phyloP scores from a whole-genome alignment of 2,888 invertebrate species.

The Philonicus albiceps region DNA sequence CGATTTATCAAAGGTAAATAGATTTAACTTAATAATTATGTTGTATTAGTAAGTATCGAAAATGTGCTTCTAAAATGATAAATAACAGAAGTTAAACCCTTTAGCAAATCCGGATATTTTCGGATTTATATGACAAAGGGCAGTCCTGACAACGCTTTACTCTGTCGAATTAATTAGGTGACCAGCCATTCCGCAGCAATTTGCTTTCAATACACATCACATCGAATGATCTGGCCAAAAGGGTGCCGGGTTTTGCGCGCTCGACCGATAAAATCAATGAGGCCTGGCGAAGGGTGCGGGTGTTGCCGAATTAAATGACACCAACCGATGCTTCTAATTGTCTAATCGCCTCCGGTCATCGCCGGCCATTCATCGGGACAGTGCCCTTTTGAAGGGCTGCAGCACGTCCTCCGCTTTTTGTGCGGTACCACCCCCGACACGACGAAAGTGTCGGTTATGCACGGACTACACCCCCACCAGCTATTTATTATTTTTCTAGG shows the following conservation, averaged over 20 bases:
- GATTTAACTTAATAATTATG: too few relatives aligned
- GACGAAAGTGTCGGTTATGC: background rate
- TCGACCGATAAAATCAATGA: background rate
- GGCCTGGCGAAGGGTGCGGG: background rate
- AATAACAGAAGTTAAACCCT: background rate
- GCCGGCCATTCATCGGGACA: background rate
- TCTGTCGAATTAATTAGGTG: constrained; percentile 7
- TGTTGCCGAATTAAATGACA: constrained; percentile 11
- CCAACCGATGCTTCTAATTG: constrained; percentile 1
- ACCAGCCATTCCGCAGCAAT: constrained; percentile 9
- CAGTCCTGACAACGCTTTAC: background rate
- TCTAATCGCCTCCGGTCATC: background rate
- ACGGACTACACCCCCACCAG: constrained; percentile 7
- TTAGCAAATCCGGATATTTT: background rate
- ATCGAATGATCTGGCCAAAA: constrained; percentile 7
- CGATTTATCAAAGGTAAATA: too few relatives aligned
- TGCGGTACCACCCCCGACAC: background rate
- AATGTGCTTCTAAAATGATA: background rate
- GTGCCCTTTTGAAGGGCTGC: background rate
- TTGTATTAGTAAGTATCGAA: background rate
- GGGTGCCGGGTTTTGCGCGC: constrained; percentile 1
- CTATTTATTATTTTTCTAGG: constrained; percentile 15
- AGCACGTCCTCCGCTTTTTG: background rate
- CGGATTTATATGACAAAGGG: background rate
- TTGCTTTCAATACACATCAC: constrained; percentile 35